Percentiles rank a stretch among this genome's conserved stretches.
Evolutionary conservation across 2,113 vertebrate genomes (phyloP).

Genomic region (Scytalopus superciliaris): DNA sequence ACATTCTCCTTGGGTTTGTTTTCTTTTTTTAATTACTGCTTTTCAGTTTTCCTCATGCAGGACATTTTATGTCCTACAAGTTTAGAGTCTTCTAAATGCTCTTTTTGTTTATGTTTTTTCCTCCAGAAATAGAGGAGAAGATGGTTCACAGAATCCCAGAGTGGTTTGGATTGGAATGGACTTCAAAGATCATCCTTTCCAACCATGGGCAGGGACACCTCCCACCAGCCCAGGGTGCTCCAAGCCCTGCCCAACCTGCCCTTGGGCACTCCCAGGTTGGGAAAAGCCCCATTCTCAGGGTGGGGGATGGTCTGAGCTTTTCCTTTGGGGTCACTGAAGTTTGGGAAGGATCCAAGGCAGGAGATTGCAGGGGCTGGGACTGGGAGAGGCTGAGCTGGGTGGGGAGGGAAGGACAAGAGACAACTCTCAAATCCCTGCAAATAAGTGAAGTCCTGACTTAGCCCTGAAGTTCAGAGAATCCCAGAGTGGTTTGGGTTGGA

Average conservation of each 20-base stretch:
- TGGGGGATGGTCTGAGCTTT: no score
- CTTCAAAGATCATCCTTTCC: rapidly evolving
- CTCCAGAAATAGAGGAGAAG: not conserved
- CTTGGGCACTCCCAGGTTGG: rapidly evolving
- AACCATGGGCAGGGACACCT: not conserved
- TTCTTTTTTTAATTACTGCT: not conserved
- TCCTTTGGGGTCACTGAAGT: no score
- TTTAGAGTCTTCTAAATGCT: not conserved
- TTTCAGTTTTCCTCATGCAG: not conserved
- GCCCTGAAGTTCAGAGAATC: no score
- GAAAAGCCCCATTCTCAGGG: no score
- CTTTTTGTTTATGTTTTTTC: not conserved
- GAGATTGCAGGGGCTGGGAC: no score
- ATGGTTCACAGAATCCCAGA: not conserved
- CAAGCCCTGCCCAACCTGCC: rapidly evolving
- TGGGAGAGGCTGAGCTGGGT: no score
- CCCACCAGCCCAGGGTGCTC: rapidly evolving
- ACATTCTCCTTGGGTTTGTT: not conserved
- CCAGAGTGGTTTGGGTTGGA: no score
- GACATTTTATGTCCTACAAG: not conserved
- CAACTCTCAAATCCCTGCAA: no score
- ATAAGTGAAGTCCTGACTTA: no score
- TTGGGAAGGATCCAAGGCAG: no score
- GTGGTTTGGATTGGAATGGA: not conserved
- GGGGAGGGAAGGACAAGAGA: no score